These are phyloP conservation scores for Volucella inanis DNA, from an alignment of 2,888 invertebrate genomes.

Conservation along the genomic window DNA sequence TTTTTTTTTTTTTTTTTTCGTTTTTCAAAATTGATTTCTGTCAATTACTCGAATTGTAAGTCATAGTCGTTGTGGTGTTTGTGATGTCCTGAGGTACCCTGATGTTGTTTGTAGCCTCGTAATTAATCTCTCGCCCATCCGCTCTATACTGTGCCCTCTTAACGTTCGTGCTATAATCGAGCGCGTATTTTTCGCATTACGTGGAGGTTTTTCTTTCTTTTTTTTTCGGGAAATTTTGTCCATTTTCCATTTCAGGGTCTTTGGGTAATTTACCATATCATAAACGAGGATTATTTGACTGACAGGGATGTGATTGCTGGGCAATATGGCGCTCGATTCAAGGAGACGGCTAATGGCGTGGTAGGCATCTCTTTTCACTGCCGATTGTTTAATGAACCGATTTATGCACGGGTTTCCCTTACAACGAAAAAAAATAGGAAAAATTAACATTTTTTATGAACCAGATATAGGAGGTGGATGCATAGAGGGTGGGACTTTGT, in stretches of 20 bases:
- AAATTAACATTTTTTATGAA: background rate
- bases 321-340: conserved; percentile 1
- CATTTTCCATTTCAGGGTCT: conserved; percentile 23
- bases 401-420: background rate
- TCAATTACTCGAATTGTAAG: conserved; percentile 36
- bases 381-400: background rate
- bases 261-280: conserved; percentile 48
- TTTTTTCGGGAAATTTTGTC: too few relatives aligned
- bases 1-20: too few relatives aligned
- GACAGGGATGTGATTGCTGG: conserved; percentile 33
- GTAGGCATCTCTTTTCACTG: background rate
- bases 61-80: conserved; percentile 19
- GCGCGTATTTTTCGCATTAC: conserved; percentile 36
- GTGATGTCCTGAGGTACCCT: background rate
- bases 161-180: conserved; percentile 11
- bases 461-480: background rate
- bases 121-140: conserved; percentile 43
- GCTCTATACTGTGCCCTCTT: background rate
- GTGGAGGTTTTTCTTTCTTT: too few relatives aligned
- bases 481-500: background rate
- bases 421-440: conserved; percentile 6
- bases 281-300: conserved; percentile 52
- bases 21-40: conserved; percentile 48
- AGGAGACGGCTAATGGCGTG: too few relatives aligned
- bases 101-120: background rate